Base-by-base conservation (phyloP, 2,888 invertebrate species). In the Eristalis intricaria region DNA sequence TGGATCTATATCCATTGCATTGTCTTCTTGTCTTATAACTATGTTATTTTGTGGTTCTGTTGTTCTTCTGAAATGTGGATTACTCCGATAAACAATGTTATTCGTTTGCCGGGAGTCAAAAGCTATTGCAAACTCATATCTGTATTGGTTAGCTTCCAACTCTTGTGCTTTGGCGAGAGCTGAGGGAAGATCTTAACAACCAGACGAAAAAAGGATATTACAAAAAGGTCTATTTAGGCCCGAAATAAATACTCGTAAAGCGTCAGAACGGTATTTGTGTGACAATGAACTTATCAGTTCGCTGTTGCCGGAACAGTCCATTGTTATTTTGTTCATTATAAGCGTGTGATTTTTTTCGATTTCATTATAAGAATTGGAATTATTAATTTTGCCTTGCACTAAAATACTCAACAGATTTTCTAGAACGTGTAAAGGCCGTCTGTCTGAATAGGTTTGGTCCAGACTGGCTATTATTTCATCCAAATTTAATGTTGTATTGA, bases 401-500 rank as follows among this genome's bases (percentile, higher is more conserved):
- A 70, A 38, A 22, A 70, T 70, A 15, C 38, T 38, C 38, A 70
- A 50, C 43, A 19, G 60, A 60, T 70, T 70, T 35, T 70, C 70
- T 23, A 70, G 23, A 13, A 69, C 32, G 19, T 69, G 69, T 13
- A 69, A 13, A 19, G 56, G 69, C 10, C 29, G 32, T 69, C 22
- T 56, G 11, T 35, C 69, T 15, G 58, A 58, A 58, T 58, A 69
- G 19, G 69, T 19, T 32, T 58, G 2, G 15, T 69, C 58, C 0
- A 58, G 19, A 2, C 23, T 22, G 22, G 35, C 19, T 26, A 58
- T 69, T 56, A 66, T 75, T 35, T 58, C 65, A 58, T 75, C 75
- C 5, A 75, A 56, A 58, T 66, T 58, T 11, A 75, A 40, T 29
- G 40, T 60, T 19, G 65, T 66, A 56, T 66, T 75, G 19, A 75